phyloP scores from a whole-genome alignment of 2,113 vertebrate species.

The Dryoscopus gambensis region DNA sequence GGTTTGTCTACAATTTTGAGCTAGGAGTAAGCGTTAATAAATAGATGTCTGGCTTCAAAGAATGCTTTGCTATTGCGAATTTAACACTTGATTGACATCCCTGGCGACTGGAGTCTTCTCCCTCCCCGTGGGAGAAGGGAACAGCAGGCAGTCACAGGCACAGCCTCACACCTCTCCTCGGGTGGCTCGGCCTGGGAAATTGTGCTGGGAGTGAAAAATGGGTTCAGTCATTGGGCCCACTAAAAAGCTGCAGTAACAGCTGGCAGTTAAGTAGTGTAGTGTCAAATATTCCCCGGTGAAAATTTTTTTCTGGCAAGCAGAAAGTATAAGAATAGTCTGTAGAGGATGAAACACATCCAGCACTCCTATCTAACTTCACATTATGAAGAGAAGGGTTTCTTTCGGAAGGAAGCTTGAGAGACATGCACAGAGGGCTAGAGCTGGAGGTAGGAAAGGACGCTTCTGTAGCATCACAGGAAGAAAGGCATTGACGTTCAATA shows the following conservation, averaged over 20 bases:
- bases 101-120: not conserved
- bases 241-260: not conserved
- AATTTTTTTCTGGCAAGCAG: not conserved
- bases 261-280: not conserved
- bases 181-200: not conserved
- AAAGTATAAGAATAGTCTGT: not conserved
- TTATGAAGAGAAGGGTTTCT: not conserved
- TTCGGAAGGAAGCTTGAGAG: not conserved
- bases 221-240: not conserved
- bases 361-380: not conserved
- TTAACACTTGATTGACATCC: constrained; percentile 31
- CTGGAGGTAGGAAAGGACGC: not conserved
- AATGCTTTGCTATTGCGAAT: not conserved
- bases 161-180: not conserved
- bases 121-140: constrained; percentile 15
- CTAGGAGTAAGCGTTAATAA: constrained; percentile 12
- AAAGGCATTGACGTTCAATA: not conserved
- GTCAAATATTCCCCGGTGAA: not conserved
- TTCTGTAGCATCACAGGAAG: not conserved
- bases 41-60: constrained; percentile 16
- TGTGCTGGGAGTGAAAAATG: not conserved
- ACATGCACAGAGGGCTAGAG: not conserved
- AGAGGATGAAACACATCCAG: not conserved
- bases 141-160: not conserved
- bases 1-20: constrained; percentile 49